A percentile compares a stretch with the other conserved stretches of the same genome.
Evolutionary conservation across 2,797 vertebrate species (phyloP).

Genomic region (Coluber constrictor): DNA sequence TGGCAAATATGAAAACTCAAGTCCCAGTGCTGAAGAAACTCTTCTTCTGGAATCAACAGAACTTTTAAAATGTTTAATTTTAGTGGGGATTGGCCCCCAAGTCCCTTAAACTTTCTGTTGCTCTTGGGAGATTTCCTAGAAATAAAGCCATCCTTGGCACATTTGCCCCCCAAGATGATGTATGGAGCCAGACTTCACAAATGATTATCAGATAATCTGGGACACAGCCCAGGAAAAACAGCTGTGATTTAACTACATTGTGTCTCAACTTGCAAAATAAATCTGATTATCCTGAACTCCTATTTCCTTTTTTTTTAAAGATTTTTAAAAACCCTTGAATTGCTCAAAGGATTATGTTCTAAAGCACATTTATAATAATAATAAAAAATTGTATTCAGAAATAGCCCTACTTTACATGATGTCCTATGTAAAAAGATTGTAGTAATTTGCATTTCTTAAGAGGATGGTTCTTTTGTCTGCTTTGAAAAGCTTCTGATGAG

Average conservation of each 20-base stretch:
- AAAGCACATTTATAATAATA: neutral
- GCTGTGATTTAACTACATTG: neutral
- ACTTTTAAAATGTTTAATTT: neutral
- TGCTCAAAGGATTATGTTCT: neutral
- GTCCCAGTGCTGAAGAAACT: neutral
- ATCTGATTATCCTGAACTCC: neutral
- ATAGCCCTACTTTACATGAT: neutral
- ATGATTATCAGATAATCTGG: neutral
- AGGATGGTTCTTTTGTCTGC: neutral
- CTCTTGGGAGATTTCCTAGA: neutral
- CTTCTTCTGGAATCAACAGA: neutral
- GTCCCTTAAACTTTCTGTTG: neutral
- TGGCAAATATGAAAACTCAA: neutral
- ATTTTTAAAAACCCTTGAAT: neutral
- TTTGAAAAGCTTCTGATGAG: slow-evolving; percentile 8
- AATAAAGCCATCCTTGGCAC: neutral
- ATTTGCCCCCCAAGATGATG: neutral
- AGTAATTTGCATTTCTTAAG: neutral
- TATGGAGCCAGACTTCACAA: neutral
- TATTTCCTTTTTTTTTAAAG: neutral
- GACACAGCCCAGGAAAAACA: neutral
- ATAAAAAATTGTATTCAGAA: neutral
- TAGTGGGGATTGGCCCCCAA: neutral
- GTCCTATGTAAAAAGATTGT: neutral
- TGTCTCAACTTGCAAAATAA: neutral